Percentiles rank a stretch among this genome's conserved stretches.
These are phyloP conservation scores for Lanistes nyassanus DNA, from an alignment of 1,140 invertebrate genomes.

Conservation along the genomic window DNA sequence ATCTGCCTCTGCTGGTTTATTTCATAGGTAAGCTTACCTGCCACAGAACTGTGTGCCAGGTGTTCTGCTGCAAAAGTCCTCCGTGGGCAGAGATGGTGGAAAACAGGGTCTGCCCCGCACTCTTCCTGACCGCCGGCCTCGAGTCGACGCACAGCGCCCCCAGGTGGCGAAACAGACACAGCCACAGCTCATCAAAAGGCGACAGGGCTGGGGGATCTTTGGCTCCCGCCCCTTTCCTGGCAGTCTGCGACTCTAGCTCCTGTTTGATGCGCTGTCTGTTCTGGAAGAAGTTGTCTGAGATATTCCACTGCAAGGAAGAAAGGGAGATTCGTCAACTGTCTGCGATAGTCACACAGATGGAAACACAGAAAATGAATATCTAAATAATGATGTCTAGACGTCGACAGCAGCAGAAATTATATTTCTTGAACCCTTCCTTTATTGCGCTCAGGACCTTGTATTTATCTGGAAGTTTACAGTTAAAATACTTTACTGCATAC, in stretches of 20 bases:
- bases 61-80: slow-evolving; percentile 80
- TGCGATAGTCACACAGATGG: too few species aligned
- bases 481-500: too few species aligned
- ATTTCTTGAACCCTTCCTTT: too few species aligned
- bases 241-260: slow-evolving; percentile 44
- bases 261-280: slow-evolving; percentile 85
- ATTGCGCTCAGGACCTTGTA: too few species aligned
- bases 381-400: too few species aligned
- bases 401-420: too few species aligned
- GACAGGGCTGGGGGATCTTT: slow-evolving; percentile 66
- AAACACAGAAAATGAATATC: too few species aligned
- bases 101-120: slow-evolving; percentile 98
- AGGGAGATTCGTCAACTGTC: too few species aligned
- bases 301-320: slow-evolving; percentile 84
- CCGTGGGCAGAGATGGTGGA: slow-evolving; percentile 97
- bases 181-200: slow-evolving; percentile 93
- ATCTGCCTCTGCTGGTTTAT: too few species aligned
- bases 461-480: too few species aligned
- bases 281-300: slow-evolving; percentile 96
- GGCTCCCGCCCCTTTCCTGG: slow-evolving; percentile 19
- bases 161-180: slow-evolving; percentile 90
- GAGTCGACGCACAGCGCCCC: slow-evolving; percentile 95
- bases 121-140: slow-evolving; percentile 94
- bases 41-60: slow-evolving; percentile 79
- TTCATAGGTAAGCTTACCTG: slow-evolving; percentile 56